A percentile compares a stretch with the other conserved stretches of the same genome.
Evolutionary conservation across 2,888 invertebrate genomes (phyloP).

Genomic region (Apeira syringaria): DNA sequence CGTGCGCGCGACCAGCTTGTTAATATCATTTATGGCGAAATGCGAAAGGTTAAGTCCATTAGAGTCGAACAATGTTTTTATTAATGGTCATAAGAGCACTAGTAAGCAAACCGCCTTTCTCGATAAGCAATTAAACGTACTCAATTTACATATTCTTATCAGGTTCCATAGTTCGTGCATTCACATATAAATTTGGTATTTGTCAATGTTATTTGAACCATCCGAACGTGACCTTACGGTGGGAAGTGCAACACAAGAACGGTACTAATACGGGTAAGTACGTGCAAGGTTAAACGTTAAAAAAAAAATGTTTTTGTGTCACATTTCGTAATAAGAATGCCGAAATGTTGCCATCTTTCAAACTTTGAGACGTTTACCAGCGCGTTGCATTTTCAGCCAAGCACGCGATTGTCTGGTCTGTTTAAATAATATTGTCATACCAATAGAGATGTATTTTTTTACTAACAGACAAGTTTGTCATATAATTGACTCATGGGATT

Average conservation of each 20-base stretch:
- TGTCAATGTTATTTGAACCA: slow-evolving; percentile 29
- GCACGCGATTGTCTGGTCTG: too few species aligned
- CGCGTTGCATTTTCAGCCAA: too few species aligned
- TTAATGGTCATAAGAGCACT: slow-evolving; percentile 41
- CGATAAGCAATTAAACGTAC: slow-evolving; percentile 38
- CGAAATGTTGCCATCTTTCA: background rate
- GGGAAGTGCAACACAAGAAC: slow-evolving; percentile 20
- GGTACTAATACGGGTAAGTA: background rate
- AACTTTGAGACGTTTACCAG: too few species aligned
- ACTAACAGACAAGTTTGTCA: too few species aligned
- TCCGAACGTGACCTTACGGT: slow-evolving; percentile 29
- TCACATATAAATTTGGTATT: slow-evolving; percentile 28
- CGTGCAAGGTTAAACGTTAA: too few species aligned
- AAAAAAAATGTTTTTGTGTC: background rate
- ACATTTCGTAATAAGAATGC: background rate
- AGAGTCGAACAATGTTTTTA: slow-evolving; percentile 48
- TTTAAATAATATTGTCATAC: too few species aligned
- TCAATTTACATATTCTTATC: slow-evolving; percentile 39
- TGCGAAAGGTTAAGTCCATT: slow-evolving; percentile 70
- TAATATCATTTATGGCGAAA: slow-evolving; percentile 67
- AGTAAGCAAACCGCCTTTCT: slow-evolving; percentile 52
- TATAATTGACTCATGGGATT: too few species aligned
- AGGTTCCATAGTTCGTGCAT: slow-evolving; percentile 21
- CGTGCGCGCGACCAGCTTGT: slow-evolving; percentile 45
- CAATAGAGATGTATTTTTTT: too few species aligned